Percentiles rank a stretch among this genome's conserved stretches.
These are phyloP conservation scores for Drosophila gunungcola DNA, from an alignment of 1,140 invertebrate species.

Conservation along the genomic window DNA sequence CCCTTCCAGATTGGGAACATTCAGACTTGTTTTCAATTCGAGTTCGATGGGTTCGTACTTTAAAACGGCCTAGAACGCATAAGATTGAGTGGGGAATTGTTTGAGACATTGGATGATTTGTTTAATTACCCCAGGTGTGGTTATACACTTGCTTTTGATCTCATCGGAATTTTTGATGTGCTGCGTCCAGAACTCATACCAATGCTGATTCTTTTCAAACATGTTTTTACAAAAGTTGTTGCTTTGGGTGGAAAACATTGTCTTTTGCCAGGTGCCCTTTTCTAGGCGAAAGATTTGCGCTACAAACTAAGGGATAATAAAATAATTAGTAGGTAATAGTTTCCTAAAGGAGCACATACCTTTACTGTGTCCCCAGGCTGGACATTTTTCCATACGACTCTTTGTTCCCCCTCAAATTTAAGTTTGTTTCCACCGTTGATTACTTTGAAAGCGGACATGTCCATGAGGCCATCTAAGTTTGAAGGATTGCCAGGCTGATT, in stretches of 20 bases:
- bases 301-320: not conserved
- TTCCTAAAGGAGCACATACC: not conserved
- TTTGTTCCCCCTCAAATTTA: not conserved
- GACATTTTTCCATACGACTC: constrained; percentile 1
- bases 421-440: not conserved
- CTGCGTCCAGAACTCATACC: constrained; percentile 20
- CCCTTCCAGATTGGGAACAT: not conserved
- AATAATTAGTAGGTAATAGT: not conserved
- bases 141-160: constrained; percentile 17
- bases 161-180: constrained; percentile 16
- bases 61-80: not conserved
- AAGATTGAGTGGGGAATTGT: not conserved
- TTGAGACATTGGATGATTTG: not conserved
- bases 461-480: not conserved
- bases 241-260: not conserved
- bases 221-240: constrained; percentile 22
- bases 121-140: not conserved
- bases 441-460: not conserved
- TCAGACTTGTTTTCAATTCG: not conserved
- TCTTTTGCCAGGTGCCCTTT: constrained; percentile 11
- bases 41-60: not conserved
- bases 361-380: constrained; percentile 5
- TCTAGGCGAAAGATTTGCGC: not conserved
- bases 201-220: constrained; percentile 13
- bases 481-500: not conserved